These are phyloP conservation scores for Okapia johnstoni DNA, from an alignment of 2,113 vertebrate genomes.

Conservation along the genomic window DNA sequence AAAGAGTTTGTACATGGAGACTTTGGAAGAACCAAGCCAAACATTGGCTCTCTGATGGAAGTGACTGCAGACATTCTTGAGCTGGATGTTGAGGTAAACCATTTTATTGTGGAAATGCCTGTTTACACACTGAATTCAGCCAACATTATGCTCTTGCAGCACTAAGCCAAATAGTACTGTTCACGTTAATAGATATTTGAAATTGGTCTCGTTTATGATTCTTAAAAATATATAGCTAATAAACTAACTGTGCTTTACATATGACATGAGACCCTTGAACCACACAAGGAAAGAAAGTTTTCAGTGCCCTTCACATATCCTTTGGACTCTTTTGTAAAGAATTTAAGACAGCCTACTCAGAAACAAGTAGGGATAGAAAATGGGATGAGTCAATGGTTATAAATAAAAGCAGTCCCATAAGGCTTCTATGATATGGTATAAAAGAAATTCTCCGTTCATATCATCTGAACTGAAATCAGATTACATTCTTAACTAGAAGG, in stretches of 20 bases:
- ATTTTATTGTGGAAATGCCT: not conserved
- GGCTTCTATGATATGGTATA: not conserved
- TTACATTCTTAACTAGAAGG: not conserved
- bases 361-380: not conserved
- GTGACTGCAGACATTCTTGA: constrained; percentile 94
- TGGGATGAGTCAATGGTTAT: not conserved
- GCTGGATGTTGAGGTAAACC: constrained; percentile 94
- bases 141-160: not conserved
- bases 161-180: not conserved
- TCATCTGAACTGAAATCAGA: not conserved
- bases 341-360: not conserved
- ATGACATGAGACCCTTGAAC: not conserved
- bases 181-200: not conserved
- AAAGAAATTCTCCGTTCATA: not conserved
- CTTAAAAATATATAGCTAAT: not conserved
- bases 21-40: constrained; percentile 96
- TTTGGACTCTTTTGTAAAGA: not conserved
- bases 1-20: constrained; percentile 99
- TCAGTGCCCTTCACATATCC: not conserved
- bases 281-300: not conserved
- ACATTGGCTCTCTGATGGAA: constrained; percentile 90
- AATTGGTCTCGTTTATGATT: not conserved
- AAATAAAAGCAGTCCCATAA: not conserved
- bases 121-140: not conserved
- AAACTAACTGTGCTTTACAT: constrained; percentile 4